A percentile compares a stretch with the other conserved stretches of the same genome.
Evolutionary conservation across 1,140 invertebrate species (phyloP).

Genomic region (Ips nitidus): DNA sequence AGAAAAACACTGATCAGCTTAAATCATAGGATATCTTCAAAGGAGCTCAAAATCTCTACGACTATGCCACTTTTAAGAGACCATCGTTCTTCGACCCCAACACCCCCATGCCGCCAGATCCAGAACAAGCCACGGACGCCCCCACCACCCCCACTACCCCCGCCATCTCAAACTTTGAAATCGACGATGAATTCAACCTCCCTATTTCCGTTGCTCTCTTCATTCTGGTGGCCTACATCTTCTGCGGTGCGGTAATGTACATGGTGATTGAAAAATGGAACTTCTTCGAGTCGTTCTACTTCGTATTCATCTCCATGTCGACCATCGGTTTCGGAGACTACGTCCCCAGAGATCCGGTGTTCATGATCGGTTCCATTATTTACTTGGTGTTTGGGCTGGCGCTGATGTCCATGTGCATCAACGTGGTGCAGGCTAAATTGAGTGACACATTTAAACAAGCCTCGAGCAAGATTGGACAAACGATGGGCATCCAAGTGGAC

Average conservation of each 20-base stretch:
- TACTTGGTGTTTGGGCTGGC: conserved; percentile 93
- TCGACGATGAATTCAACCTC: conserved; percentile 93
- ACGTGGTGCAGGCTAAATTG: conserved; percentile 87
- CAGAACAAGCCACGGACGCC: conserved; percentile 37
- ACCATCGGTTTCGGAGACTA: conserved; percentile 92
- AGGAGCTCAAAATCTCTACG: conserved; percentile 76
- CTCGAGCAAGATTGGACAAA: conserved; percentile 82
- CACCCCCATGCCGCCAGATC: conserved; percentile 40
- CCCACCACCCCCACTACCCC: conserved; percentile 67
- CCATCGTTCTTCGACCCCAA: conserved; percentile 60
- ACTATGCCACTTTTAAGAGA: conserved; percentile 70
- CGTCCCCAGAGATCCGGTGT: conserved; percentile 84
- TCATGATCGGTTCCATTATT: conserved; percentile 89
- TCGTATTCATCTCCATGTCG: conserved; percentile 92
- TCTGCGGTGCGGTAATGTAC: conserved; percentile 79
- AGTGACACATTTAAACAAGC: conserved; percentile 82
- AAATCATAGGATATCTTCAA: conserved; percentile 72
- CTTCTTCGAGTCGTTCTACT: conserved; percentile 89
- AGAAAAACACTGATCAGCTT: too few relatives aligned
- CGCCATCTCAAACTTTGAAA: conserved; percentile 65
- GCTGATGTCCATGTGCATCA: conserved; percentile 95
- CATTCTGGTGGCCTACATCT: conserved; percentile 81
- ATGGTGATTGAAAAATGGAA: conserved; percentile 78
- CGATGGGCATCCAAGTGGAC: conserved; percentile 76
- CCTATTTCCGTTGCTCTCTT: conserved; percentile 83